A percentile compares a stretch with the other conserved stretches of the same genome.
Evolutionary conservation across 2,888 invertebrate genomes (phyloP).

Genomic region (Lomographa bimaculata): DNA sequence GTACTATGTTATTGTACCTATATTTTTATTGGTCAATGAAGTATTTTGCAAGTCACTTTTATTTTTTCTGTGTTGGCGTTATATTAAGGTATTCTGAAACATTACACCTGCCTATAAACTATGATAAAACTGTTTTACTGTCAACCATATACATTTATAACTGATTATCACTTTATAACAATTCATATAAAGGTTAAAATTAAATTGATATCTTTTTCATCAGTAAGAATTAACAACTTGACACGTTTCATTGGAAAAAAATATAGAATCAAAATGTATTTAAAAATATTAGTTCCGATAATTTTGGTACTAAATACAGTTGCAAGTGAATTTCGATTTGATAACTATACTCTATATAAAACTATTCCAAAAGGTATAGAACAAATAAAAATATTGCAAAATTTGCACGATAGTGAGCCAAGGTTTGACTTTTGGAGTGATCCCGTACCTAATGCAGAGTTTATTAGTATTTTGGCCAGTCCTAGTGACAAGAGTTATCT

Average conservation of each 20-base stretch:
- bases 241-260: neutral
- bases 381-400: conserved; percentile 73
- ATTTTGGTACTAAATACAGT: conserved; percentile 27
- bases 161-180: conserved; percentile 7
- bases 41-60: no score
- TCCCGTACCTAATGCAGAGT: conserved; percentile 51
- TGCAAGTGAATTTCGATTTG: conserved; percentile 51
- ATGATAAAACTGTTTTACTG: conserved; percentile 8
- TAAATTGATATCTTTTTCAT: no score
- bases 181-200: no score
- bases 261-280: conserved; percentile 35
- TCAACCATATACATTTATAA: conserved; percentile 23
- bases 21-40: no score
- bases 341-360: conserved; percentile 79
- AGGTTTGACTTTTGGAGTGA: conserved; percentile 75
- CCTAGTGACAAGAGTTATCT: conserved; percentile 59
- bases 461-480: conserved; percentile 68
- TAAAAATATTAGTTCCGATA: conserved; percentile 29
- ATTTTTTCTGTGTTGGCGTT: no score
- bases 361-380: conserved; percentile 71
- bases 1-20: no score
- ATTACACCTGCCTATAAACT: no score
- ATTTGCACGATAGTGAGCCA: conserved; percentile 62
- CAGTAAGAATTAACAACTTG: no score
- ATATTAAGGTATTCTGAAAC: no score